These are phyloP conservation scores for Acleris holmiana DNA, from an alignment of 2,888 invertebrate genomes.

Conservation along the genomic window DNA sequence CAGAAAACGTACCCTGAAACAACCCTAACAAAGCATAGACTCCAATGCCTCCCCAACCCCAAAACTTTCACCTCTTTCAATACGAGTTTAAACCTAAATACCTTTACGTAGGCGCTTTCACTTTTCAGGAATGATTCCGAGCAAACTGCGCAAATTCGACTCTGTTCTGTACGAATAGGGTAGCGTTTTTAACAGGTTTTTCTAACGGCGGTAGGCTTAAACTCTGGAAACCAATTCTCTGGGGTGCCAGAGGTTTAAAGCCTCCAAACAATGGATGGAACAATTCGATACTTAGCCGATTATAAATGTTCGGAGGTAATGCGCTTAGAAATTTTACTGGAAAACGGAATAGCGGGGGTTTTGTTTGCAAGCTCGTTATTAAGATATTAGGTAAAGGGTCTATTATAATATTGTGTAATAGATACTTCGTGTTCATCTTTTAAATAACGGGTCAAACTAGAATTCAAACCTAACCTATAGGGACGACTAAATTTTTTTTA, in stretches of 20 bases:
- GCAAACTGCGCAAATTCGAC: conserved; percentile 53
- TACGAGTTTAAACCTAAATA: conserved; percentile 83
- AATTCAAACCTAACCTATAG: too few relatives aligned
- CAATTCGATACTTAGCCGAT: conserved; percentile 84
- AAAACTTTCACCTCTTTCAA: conserved; percentile 84
- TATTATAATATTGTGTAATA: too few relatives aligned
- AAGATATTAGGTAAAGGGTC: too few relatives aligned
- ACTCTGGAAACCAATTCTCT: conserved; percentile 80
- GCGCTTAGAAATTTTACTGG: conserved; percentile 76
- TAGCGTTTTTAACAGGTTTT: conserved; percentile 56
- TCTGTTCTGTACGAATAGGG: conserved; percentile 51
- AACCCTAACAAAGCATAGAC: conserved; percentile 50
- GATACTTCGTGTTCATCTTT: too few relatives aligned
- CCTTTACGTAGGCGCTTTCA: conserved; percentile 82
- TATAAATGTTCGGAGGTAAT: conserved; percentile 76
- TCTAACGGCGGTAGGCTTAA: conserved; percentile 79
- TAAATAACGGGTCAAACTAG: too few relatives aligned
- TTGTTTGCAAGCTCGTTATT: background rate
- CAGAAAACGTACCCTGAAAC: conserved; percentile 54
- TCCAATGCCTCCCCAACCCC: conserved; percentile 51
- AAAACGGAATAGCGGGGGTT: conserved; percentile 23
- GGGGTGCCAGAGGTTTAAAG: conserved; percentile 72
- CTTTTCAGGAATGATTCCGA: conserved; percentile 82
- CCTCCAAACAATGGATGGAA: conserved; percentile 79
- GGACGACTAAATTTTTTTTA: too few relatives aligned